Base-by-base conservation (phyloP, 2,797 vertebrate species). In the Melanotaenia trifasciata region DNA sequence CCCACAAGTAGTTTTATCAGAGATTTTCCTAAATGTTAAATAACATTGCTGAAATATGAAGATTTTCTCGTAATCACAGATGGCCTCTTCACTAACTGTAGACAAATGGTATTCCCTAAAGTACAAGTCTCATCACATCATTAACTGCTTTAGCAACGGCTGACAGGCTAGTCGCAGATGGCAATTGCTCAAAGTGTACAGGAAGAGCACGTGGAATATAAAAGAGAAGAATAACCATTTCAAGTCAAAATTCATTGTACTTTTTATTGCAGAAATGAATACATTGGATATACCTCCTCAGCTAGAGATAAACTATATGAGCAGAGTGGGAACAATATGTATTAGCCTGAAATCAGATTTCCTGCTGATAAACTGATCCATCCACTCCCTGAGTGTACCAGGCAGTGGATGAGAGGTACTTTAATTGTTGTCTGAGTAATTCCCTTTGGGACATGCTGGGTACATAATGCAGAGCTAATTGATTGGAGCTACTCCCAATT, bases 401-500 rank as follows among this genome's bases (percentile, higher is more conserved):
- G 63, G 30, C 61, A 78, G 36, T 53, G 64, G 75, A 86, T 6
- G 26, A 76, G 56, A 54, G 36, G 64, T 70, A 59, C 53, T 67
- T 73, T 81, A 87, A 84, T 87, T 87, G 68, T 87, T 78, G 78
- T 86, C 82, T 78, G 69, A 72, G 64, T 65, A 53, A 69, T 70
- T 74, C 67, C 80, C 83, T 22, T 22, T 5, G 72, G 78, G 83
- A 78, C 24, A 58, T 53, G 30, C 65, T 51, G 67, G 70, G 70
- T 87, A 89, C 87, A 91, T 90, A 90, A 88, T 86, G 78, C 84
- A 66, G 65, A 79, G 78, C 62, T 81, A 89, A 92, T 90, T 91
- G 85, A 91, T 89, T 88, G 82, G 82, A 82, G 81, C 70, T 78
- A 32, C 67, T 84, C 70, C 65, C 65, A 84, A 80, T 80, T 80